phyloP scores from a whole-genome alignment of 1,140 invertebrate species.

The Acromyrmex heyeri region DNA sequence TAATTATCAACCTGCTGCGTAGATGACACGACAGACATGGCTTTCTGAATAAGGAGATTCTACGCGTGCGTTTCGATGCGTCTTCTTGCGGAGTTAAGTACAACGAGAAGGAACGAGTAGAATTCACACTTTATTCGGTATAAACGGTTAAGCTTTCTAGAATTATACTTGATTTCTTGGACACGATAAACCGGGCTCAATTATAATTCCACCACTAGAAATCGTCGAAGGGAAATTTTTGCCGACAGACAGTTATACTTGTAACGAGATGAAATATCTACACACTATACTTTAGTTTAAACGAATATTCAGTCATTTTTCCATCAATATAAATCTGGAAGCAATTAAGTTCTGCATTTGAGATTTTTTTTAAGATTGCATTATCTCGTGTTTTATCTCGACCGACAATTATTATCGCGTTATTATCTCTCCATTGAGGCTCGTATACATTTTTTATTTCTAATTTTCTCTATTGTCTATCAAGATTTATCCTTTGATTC shows the following conservation, averaged over 20 bases:
- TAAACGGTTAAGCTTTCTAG: conserved; percentile 56
- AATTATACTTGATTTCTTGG: conserved; percentile 30
- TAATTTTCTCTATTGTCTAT: conserved; percentile 44
- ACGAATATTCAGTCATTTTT: neutral
- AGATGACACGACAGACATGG: conserved; percentile 42
- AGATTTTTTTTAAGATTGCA: neutral
- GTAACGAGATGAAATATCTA: neutral
- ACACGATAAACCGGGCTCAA: neutral
- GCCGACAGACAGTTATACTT: neutral
- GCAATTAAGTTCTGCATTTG: neutral
- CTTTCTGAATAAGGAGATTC: conserved; percentile 67
- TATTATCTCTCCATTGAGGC: neutral
- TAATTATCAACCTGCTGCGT: conserved; percentile 1
- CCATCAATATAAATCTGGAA: neutral
- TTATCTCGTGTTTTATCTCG: neutral
- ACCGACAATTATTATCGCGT: conserved; percentile 9
- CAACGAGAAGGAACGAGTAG: conserved; percentile 51
- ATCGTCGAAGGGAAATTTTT: neutral
- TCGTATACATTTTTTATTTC: conserved; percentile 43
- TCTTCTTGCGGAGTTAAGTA: conserved; percentile 30
- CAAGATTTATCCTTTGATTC: neutral
- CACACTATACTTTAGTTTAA: neutral
- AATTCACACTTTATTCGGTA: conserved; percentile 70
- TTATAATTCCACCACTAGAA: neutral
- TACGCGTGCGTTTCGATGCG: conserved; percentile 34